Evolutionary conservation across 37 sponge, comb jelly and placozoan species (phyloP), one percentile per base, ranked within the genome.

Genomic region (Axinella damicornis): DNA sequence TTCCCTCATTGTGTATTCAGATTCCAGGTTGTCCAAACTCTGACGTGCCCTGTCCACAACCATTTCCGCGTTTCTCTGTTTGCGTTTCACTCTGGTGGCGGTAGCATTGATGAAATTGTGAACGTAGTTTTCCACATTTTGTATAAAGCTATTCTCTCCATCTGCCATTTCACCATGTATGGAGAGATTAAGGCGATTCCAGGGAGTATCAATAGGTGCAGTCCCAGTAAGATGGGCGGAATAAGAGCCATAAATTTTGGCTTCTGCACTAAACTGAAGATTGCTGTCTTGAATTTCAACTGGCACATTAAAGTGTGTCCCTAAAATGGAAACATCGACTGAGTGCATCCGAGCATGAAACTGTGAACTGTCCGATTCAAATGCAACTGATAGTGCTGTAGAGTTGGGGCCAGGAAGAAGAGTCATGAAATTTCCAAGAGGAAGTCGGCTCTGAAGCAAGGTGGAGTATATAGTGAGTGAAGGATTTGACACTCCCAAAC

Each of bases 251-350:
- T 40, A 72, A n/a, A 72, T 20, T 2, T 52, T n/a, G 6, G 73
- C n/a, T 27, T n/a, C 20, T 22, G 73, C 32, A 20, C 30, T 2
- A 40, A 84, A 84, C 1, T 17, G 41, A 17, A 75, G 53, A 17
- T 1, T 20, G 17, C 24, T 54, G n/a, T 64, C 69, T 5, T 2
- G 24, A 5, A 83, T 61, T 1, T 72, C 65, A 19, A 84, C 35
- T 35, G 56, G 37, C 11, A 68, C 65, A 2, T 14, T 66, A 69
- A 84, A 56, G 20, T 28, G 1, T 32, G 77, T 66, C 1, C 77
- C 85, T 39, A 84, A 28, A 38, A 74, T 20, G 19, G 76, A 65
- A 30, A 65, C 21, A 19, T 64, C 25, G 25, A 62, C 77, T 27
- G 40, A 27, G 35, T 62, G 77, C 18, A 74, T 31, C 20, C 16